Base-by-base conservation (phyloP, 2,113 vertebrate genomes). In the Oxyura jamaicensis region DNA sequence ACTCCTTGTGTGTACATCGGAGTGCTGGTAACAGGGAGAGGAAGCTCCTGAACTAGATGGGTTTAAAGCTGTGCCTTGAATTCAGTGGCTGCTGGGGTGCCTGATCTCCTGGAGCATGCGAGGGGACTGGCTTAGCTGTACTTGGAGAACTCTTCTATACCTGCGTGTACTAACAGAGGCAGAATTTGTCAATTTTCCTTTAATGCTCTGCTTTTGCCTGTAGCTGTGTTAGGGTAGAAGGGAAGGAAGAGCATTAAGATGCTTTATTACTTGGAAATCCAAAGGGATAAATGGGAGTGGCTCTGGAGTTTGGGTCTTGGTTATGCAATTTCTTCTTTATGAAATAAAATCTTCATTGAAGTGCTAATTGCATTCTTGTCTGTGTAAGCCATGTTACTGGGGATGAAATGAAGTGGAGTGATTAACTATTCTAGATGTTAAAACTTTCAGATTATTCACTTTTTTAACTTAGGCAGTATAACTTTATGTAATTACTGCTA, bases 21-120 rank as follows among this genome's bases (percentile, higher is more conserved):
- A 66, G 50, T 6, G 12, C 26, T 17, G 52, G 52, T 73, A n/a
- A 26, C 74, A 14, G 42, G 39, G 58, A 35, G 35, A 35, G 35
- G 22, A 20, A 48, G 33, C 5, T 58, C 19, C 13, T 5, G 56
- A 75, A 13, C 33, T 1, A 1, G 12, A 56, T 0, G 4, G 25
- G 41, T 63, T 63, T 31, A 31, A 63, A 56, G 22, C 2, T 2
- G 41, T 56, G 53, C 41, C 55, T 68, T 33, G 29, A n/a, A 46
- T 46, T 33, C 42, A 11, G 14, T 42, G 35, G 25, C 33, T 7
- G 12, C 7, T 19, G 20, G 66, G 31, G 66, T 88, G 28, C 91
- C n/a, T 55, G 7, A 44, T 25, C 26, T 65, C 2, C 50, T 21
- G 55, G 11, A 68, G 22, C 3, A 7, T n/a, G 33, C 0, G 3